Evolutionary conservation across 2,113 vertebrate species (phyloP).

Genomic region (Halcyon senegalensis): DNA sequence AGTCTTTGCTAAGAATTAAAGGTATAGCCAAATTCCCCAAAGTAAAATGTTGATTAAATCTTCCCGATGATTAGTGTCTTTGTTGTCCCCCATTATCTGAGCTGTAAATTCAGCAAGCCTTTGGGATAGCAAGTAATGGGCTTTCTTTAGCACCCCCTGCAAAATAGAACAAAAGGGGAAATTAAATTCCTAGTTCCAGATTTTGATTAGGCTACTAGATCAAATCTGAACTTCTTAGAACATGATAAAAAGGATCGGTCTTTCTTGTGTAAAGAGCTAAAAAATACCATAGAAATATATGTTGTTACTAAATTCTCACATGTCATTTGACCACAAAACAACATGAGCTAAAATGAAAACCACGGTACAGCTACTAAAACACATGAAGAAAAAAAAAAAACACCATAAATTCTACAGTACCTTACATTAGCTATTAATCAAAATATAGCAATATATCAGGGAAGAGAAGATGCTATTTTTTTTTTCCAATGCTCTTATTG

Average conservation of each 20-base stretch:
- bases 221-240: background rate
- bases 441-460: background rate
- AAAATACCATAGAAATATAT: background rate
- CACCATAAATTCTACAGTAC: background rate
- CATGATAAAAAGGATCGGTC: background rate
- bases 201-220: background rate
- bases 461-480: background rate
- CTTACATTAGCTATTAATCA: background rate
- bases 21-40: background rate
- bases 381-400: background rate
- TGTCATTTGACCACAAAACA: background rate
- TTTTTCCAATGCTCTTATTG: background rate
- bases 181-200: background rate
- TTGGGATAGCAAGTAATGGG: background rate
- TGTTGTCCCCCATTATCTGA: background rate
- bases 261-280: background rate
- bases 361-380: background rate
- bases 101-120: background rate
- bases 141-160: background rate
- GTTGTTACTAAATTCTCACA: background rate
- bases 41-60: slow-evolving; percentile 22
- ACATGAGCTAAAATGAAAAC: background rate
- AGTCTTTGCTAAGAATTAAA: background rate
- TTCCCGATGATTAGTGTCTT: background rate
- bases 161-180: background rate